A percentile compares a stretch with the other conserved stretches of the same genome.
These are phyloP conservation scores for Phortica okadai DNA, from an alignment of 2,888 invertebrate genomes.

Conservation along the genomic window DNA sequence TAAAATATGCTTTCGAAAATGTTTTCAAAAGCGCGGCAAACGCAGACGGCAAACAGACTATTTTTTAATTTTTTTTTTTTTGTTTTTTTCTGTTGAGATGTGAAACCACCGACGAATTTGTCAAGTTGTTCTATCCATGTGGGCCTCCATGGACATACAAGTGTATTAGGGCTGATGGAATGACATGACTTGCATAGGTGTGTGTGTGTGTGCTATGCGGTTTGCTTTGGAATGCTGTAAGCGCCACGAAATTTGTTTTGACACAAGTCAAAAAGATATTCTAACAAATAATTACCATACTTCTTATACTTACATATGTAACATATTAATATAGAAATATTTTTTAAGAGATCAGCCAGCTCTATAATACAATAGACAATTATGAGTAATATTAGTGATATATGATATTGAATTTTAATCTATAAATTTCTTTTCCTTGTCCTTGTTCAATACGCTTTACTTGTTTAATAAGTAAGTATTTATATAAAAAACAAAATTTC, in stretches of 20 bases:
- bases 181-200: slow-evolving; percentile 42
- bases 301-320: too few relatives aligned
- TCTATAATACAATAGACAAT: too few relatives aligned
- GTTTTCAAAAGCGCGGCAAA: slow-evolving; percentile 29
- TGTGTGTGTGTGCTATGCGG: slow-evolving; percentile 58
- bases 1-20: slow-evolving; percentile 37
- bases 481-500: too few relatives aligned
- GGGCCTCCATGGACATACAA: slow-evolving; percentile 21
- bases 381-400: too few relatives aligned
- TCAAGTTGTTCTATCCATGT: not conserved
- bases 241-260: slow-evolving; percentile 68
- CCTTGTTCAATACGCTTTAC: too few relatives aligned
- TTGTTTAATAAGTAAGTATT: too few relatives aligned
- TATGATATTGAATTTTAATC: too few relatives aligned
- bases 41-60: slow-evolving; percentile 40
- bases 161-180: not conserved
- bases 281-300: not conserved
- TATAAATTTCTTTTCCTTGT: too few relatives aligned
- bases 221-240: slow-evolving; percentile 29
- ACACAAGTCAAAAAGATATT: slow-evolving; percentile 62
- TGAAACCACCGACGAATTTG: slow-evolving; percentile 44
- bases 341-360: too few relatives aligned
- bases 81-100: slow-evolving; percentile 34
- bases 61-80: slow-evolving; percentile 32
- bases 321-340: too few relatives aligned